These are phyloP conservation scores for Dryococelus australis DNA, from an alignment of 2,888 invertebrate genomes.

Conservation along the genomic window DNA sequence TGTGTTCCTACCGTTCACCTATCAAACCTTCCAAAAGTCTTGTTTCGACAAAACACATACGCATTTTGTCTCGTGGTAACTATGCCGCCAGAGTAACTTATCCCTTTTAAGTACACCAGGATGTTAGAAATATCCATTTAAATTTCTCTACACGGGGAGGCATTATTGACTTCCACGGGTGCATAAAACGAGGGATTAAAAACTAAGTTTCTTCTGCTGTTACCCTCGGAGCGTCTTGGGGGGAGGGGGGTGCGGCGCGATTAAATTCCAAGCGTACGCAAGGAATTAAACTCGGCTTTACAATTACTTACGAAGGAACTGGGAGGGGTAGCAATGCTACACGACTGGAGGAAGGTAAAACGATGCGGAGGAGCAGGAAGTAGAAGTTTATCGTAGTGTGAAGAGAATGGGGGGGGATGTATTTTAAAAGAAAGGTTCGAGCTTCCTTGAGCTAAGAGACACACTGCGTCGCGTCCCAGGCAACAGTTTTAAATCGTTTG, in stretches of 20 bases:
- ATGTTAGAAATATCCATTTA: neutral
- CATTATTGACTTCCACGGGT: slow-evolving; percentile 9
- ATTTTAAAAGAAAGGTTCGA: neutral
- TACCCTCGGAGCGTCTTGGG: neutral
- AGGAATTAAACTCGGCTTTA: slow-evolving; percentile 3
- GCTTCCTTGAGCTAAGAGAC: neutral
- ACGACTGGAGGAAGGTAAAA: neutral
- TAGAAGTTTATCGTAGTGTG: neutral
- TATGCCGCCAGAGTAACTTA: too few relatives aligned
- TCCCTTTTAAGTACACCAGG: too few relatives aligned
- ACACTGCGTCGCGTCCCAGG: too few relatives aligned
- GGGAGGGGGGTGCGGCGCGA: neutral
- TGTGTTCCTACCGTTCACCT: too few relatives aligned
- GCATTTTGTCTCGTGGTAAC: too few relatives aligned
- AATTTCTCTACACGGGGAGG: neutral
- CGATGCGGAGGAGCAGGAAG: neutral
- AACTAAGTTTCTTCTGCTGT: neutral
- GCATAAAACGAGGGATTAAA: slow-evolving; percentile 16
- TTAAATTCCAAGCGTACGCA: slow-evolving; percentile 1
- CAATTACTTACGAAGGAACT: neutral
- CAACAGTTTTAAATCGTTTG: too few relatives aligned
- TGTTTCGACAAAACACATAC: too few relatives aligned
- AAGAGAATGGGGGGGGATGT: too few relatives aligned
- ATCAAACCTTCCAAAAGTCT: too few relatives aligned
- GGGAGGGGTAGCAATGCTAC: neutral